Evolutionary conservation across 1,140 invertebrate genomes (phyloP), one percentile per base, ranked within the genome.

Genomic region (Drosophila bifasciata): DNA sequence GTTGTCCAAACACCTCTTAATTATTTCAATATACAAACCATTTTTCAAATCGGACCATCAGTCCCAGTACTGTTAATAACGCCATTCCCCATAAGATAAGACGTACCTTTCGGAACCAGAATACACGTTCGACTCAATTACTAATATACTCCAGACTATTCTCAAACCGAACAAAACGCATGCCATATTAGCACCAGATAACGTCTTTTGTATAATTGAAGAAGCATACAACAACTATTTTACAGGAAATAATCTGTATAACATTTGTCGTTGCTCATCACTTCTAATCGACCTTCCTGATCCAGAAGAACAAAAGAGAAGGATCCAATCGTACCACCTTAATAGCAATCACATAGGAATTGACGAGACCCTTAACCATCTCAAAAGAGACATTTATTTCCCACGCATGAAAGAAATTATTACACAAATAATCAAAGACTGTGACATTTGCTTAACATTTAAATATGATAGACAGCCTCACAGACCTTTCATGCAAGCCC

Each of bases 401-500:
- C 19, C 19, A 21, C 19, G 19, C 19, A 21, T 21, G 19, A 21
- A 21, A 21, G 19, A 21, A 21, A 21, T 21, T 21, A 21, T 21
- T 21, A 21, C 19, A 21, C 19, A 21, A 21, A 21, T 21, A 21
- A 21, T 21, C 19, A 21, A 21, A 21, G 19, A 21, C 19, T 21
- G 19, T 21, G 19, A 21, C 19, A 21, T 21, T 21, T 21, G 19
- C 19, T 3, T 21, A 46, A 44, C 17, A 49, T 44, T 59, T 8
- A 57, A 58, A 25, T 40, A 48, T 11, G 56, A 40, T 41, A 59
- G 45, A 49, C 56, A 59, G 25, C 45, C 46, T 40, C 46, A 50
- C 36, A 49, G 23, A 49, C 21, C 46, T 19, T 59, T 28, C 39
- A 13, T 60, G 3, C 39, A 60, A 44, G 3, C 21, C 39, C 57